phyloP scores from a whole-genome alignment of 2,888 invertebrate genomes.

The Mycalesis mineus region DNA sequence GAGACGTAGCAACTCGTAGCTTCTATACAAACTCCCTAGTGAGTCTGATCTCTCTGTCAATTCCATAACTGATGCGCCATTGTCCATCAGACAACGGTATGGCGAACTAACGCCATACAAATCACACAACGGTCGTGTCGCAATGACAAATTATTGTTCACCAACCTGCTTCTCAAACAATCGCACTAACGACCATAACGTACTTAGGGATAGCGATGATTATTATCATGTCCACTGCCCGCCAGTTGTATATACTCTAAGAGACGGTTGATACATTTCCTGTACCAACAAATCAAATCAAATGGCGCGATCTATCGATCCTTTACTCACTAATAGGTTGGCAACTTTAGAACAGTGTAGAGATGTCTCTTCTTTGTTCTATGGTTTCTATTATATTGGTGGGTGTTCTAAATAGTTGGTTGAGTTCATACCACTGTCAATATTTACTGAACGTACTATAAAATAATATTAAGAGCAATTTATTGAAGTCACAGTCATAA shows the following conservation, averaged over 20 bases:
- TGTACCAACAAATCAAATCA: background rate
- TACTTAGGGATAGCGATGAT: constrained; percentile 23
- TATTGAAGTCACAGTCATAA: too few relatives aligned
- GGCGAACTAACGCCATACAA: constrained; percentile 44
- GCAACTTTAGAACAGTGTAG: too few relatives aligned
- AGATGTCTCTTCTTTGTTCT: too few relatives aligned
- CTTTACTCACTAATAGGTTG: too few relatives aligned
- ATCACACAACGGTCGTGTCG: constrained; percentile 37
- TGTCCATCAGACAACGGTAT: constrained; percentile 43
- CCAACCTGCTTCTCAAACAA: constrained; percentile 47
- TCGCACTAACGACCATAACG: constrained; percentile 32
- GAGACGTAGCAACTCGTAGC: too few relatives aligned
- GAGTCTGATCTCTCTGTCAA: background rate
- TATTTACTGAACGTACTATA: too few relatives aligned
- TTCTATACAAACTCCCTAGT: background rate
- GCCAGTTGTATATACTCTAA: constrained; percentile 3
- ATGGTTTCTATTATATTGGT: too few relatives aligned
- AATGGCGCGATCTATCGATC: too few relatives aligned
- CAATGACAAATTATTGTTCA: constrained; percentile 53
- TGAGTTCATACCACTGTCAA: too few relatives aligned
- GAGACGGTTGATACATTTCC: background rate
- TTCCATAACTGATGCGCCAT: background rate
- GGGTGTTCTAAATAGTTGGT: too few relatives aligned
- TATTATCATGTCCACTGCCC: constrained; percentile 21
- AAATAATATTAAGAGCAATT: too few relatives aligned